Evolutionary conservation across 2,113 vertebrate species (phyloP), one percentile per base, ranked within the genome.

Genomic region (Brachyhypopomus gauderio): DNA sequence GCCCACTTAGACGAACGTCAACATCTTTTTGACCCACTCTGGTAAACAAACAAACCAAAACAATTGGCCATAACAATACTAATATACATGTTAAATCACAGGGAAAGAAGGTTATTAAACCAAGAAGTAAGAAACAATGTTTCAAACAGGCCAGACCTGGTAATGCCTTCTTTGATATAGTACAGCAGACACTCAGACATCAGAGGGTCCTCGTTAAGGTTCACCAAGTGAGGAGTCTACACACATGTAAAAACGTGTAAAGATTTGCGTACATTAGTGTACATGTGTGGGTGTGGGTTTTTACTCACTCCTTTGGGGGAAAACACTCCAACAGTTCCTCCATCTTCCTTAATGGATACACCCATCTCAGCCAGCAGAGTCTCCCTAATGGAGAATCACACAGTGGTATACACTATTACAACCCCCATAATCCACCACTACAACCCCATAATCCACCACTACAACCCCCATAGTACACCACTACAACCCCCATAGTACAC

Each of bases 161-260:
- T 96, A 75, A 95, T 0, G 0, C 95, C 95, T 63, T 96, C 95
- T 85, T 97, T 97, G 85, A 96, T 94, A 90, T 96, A 96, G 88
- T 96, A 96, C 0, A 96, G 93, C 52, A 96, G 92, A 86, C 95
- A 96, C 87, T 96, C 95, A 0, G 95, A 95, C 95, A 95, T 96
- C 74, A 96, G 89, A 0, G 96, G 95, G 81, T 97, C 96, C 84
- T 97, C 96, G 0, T 97, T 97, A 85, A 96, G 89, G 86, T 97
- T 97, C 58, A 97, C 95, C 89, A 96, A 90, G 87, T 95, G 95
- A n/a, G 95, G 95, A 2, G 94, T 95, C 95, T 95, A 73, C 19
- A 17, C 17, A 48, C 23, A 73, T 9, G 12, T 34, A 87, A 20
- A 90, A 63, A 45, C 64, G 64, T 45, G 45, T 76, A 7, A 17